Percentiles rank a stretch among this genome's conserved stretches.
Conservation (phyloP, 2,797 vertebrate genomes). For the Betta splendens region DNA sequence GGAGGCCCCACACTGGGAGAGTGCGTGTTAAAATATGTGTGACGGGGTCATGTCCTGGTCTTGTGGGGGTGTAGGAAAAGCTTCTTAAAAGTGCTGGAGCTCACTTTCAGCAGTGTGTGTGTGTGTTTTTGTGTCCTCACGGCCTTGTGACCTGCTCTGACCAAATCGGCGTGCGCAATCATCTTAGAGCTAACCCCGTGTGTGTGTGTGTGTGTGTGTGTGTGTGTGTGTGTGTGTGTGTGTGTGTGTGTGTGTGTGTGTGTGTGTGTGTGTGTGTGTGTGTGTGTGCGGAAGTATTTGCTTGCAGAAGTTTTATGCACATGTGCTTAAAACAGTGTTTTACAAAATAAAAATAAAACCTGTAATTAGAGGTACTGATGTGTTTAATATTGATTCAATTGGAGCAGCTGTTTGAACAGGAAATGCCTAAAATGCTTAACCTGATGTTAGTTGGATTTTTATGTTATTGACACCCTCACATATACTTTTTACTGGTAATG, state of each 20-base stretch:
- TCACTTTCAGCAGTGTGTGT: conserved; percentile 47
- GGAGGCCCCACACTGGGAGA: conserved; percentile 47
- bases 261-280: too few species aligned
- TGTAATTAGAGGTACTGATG: too few species aligned
- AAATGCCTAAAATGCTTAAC: background rate
- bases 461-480: background rate
- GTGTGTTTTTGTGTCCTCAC: conserved; percentile 57
- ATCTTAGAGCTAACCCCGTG: conserved; percentile 23
- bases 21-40: conserved; percentile 48
- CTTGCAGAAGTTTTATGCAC: too few species aligned
- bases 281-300: conserved; percentile 6
- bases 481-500: background rate
- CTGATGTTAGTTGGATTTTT: background rate
- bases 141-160: conserved; percentile 58
- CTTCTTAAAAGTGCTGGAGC: conserved; percentile 68
- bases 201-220: too few species aligned
- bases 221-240: too few species aligned
- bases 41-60: conserved; percentile 68
- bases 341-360: too few species aligned
- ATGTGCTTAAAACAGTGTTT: too few species aligned
- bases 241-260: too few species aligned
- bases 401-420: background rate
- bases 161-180: conserved; percentile 50
- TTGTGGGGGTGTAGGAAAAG: conserved; percentile 62
- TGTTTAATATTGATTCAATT: too few species aligned